Base-by-base conservation (phyloP, 2,797 vertebrate species). In the Poeciliopsis turneri region DNA sequence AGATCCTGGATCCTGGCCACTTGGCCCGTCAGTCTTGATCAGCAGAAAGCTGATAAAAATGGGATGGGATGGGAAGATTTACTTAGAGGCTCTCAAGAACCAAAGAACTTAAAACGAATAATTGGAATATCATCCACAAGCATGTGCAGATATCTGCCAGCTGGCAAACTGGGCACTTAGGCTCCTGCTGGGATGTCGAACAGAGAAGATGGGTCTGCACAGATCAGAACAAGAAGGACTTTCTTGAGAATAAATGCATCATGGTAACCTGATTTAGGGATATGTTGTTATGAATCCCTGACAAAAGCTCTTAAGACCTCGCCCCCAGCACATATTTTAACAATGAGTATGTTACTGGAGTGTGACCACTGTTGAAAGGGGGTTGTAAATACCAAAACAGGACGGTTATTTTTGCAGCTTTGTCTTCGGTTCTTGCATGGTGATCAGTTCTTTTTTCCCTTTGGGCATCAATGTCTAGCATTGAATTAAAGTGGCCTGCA, bases 81-180 rank as follows among this genome's bases (percentile, higher is more conserved):
- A 90, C 81, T 87, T 82, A 74, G 85, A 77, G 72, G 76, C 83
- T 85, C 74, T 77, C 69, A 87, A 82, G 90, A 90, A 90, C 89
- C 77, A 90, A 88, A 84, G 82, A 90, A 79, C 46, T 73, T 86
- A 86, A 88, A 85, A 92, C 76, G 80, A 82, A 89, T 86, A 88
- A 89, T 89, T 91, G 86, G 90, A 88, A 85, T 82, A 53, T 33
- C 2, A 80, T 91, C 87, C 90, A 92, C 86, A 78, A 70, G 81
- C 80, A 77, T 78, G 81, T 86, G 83, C 79, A 77, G 81, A 80
- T 87, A 87, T 77, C 86, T 91, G 92, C 86, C 87, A 92, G 90
- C 90, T 92, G 92, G 90, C 89, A 91, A 84, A 85, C 39, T 64
- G 78, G 73, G 64, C 81, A 85, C 82, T 88, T 86, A 79, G 78